Evolutionary conservation across 2,888 invertebrate species (phyloP).

Genomic region (Osedax fenrisi): DNA sequence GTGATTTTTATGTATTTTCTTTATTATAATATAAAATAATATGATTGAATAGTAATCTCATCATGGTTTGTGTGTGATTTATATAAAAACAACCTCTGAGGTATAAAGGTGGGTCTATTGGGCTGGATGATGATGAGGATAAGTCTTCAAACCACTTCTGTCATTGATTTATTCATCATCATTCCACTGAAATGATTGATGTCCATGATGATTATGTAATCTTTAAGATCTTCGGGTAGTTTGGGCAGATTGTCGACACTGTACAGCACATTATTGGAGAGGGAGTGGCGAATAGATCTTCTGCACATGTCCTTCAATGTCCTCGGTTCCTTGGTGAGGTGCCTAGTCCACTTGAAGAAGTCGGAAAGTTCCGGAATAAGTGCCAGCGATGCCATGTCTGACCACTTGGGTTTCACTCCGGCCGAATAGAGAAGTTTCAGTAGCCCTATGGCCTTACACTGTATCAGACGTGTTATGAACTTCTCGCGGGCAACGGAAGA

Average conservation of each 20-base stretch:
- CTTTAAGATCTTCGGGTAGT: slow-evolving; percentile 30
- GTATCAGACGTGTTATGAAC: slow-evolving; percentile 28
- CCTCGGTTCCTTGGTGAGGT: slow-evolving; percentile 27
- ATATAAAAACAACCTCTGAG: too few relatives aligned
- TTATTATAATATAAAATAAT: too few relatives aligned
- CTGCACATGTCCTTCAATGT: slow-evolving; percentile 34
- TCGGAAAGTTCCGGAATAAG: slow-evolving; percentile 26
- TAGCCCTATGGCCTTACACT: slow-evolving; percentile 31
- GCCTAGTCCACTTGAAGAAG: slow-evolving; percentile 31
- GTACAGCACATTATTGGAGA: slow-evolving; percentile 35
- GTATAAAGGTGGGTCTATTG: too few relatives aligned
- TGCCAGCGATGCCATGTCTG: slow-evolving; percentile 30
- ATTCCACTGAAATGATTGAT: slow-evolving; percentile 36
- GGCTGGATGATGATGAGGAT: too few relatives aligned
- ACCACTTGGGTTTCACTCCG: slow-evolving; percentile 33
- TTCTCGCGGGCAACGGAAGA: slow-evolving; percentile 1
- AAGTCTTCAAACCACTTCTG: too few relatives aligned
- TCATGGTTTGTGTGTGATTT: too few relatives aligned
- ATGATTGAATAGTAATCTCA: too few relatives aligned
- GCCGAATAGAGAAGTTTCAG: slow-evolving; percentile 34
- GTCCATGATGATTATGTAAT: slow-evolving; percentile 36
- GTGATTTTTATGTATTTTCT: too few relatives aligned
- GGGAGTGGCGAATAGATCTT: slow-evolving; percentile 21
- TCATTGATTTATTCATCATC: too few relatives aligned
- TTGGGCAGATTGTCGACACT: slow-evolving; percentile 27